Conservation (phyloP, 2,113 vertebrate genomes). For the Rhagologus leucostigma region DNA sequence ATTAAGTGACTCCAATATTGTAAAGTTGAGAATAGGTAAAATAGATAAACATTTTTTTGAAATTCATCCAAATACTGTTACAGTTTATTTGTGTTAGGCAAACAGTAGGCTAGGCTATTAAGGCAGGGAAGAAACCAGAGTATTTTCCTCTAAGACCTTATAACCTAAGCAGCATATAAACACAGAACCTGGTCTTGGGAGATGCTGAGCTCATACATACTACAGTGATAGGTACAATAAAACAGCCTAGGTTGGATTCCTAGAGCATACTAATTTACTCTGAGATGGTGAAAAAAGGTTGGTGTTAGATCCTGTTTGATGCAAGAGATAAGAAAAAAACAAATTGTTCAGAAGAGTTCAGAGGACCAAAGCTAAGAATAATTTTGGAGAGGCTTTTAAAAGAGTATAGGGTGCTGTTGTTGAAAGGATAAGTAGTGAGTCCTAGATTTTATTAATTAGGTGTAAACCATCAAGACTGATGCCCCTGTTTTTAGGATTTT, state of each 20-base stretch:
- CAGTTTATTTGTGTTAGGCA: background rate
- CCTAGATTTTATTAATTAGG: background rate
- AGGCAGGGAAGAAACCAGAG: background rate
- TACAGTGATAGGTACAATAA: background rate
- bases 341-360: background rate
- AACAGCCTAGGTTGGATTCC: background rate
- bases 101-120: background rate
- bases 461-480: background rate
- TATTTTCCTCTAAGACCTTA: background rate
- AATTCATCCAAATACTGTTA: background rate
- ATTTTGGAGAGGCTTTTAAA: background rate
- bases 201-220: background rate
- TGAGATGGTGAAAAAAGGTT: background rate
- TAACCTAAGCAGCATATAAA: background rate
- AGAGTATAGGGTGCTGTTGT: background rate
- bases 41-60: background rate
- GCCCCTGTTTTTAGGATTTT: background rate
- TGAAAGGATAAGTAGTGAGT: background rate
- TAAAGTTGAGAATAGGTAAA: background rate
- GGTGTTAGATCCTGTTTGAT: background rate
- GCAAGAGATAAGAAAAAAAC: background rate
- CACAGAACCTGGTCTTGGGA: background rate
- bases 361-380: background rate
- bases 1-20: background rate
- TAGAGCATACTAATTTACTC: background rate